These are phyloP conservation scores for Corvus moneduloides DNA, from an alignment of 2,113 vertebrate species.

Conservation along the genomic window DNA sequence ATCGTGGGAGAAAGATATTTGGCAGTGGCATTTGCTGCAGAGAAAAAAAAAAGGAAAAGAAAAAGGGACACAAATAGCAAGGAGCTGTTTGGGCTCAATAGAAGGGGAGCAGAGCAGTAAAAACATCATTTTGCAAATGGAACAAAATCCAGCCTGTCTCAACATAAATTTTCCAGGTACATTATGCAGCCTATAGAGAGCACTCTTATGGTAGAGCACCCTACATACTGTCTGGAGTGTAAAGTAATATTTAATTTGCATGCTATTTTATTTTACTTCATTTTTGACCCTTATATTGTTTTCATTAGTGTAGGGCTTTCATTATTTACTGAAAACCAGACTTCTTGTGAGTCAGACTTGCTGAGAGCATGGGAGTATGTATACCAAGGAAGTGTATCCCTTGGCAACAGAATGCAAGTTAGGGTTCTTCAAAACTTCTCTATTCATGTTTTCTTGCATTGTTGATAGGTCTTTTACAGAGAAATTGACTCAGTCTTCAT, in stretches of 20 bases:
- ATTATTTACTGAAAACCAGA: conserved; percentile 2
- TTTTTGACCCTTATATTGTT: conserved; percentile 35
- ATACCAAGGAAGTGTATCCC: conserved; percentile 16
- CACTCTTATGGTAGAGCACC: neutral
- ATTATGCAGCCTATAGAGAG: neutral
- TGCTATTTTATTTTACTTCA: conserved; percentile 20
- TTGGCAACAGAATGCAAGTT: conserved; percentile 19
- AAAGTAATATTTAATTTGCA: neutral
- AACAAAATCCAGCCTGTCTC: neutral
- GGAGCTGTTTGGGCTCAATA: neutral
- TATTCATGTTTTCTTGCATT: conserved; percentile 26
- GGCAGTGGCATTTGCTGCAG: neutral
- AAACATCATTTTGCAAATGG: neutral
- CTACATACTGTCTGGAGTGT: neutral
- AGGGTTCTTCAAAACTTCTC: neutral
- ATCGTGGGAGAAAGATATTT: conserved; percentile 8
- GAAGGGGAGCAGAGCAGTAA: neutral
- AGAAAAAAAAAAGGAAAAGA: neutral
- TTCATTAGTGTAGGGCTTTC: neutral
- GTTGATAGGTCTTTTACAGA: neutral
- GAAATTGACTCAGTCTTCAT: conserved; percentile 10
- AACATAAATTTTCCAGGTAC: neutral
- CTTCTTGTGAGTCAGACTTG: neutral
- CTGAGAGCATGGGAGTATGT: neutral
- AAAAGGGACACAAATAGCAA: neutral